Evolutionary conservation across 2,888 invertebrate genomes (phyloP).

Genomic region (Rhabditoides inermis): DNA sequence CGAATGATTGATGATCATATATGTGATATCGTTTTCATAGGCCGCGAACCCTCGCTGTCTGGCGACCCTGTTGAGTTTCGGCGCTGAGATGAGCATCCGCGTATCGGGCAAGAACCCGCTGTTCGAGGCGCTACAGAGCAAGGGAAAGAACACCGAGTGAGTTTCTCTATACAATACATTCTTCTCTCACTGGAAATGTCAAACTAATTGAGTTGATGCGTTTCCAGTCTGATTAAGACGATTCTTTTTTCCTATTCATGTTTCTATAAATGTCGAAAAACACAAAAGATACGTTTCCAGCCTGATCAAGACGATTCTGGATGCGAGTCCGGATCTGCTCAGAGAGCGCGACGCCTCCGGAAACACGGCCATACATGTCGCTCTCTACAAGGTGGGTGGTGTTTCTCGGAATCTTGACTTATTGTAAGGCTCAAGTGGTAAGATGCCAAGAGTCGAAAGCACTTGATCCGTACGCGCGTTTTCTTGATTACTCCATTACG

Average conservation of each 20-base stretch:
- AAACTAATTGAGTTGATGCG: no score
- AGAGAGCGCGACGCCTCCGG: constrained; percentile 43
- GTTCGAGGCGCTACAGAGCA: constrained; percentile 41
- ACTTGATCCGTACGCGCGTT: no score
- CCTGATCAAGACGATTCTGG: constrained; percentile 31
- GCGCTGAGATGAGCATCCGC: constrained; percentile 40
- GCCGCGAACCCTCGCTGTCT: constrained; percentile 23
- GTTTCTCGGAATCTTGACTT: no score
- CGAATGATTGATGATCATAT: background rate
- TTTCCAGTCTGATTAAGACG: no score
- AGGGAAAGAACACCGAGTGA: constrained; percentile 42
- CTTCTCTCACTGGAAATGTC: no score
- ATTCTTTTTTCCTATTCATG: no score
- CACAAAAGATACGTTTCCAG: constrained; percentile 17
- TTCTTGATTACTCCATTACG: no score
- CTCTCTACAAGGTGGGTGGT: constrained; percentile 4
- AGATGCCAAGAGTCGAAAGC: no score
- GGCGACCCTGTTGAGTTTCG: constrained; percentile 38
- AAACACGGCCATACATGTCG: constrained; percentile 36
- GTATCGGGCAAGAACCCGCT: constrained; percentile 38
- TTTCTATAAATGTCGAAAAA: constrained; percentile 9
- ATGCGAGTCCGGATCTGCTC: constrained; percentile 41
- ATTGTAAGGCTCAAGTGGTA: no score
- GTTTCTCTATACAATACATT: constrained; percentile 1
- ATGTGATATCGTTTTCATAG: constrained; percentile 58